Conservation (phyloP, 2,888 invertebrate genomes). For the Tipula unca region DNA sequence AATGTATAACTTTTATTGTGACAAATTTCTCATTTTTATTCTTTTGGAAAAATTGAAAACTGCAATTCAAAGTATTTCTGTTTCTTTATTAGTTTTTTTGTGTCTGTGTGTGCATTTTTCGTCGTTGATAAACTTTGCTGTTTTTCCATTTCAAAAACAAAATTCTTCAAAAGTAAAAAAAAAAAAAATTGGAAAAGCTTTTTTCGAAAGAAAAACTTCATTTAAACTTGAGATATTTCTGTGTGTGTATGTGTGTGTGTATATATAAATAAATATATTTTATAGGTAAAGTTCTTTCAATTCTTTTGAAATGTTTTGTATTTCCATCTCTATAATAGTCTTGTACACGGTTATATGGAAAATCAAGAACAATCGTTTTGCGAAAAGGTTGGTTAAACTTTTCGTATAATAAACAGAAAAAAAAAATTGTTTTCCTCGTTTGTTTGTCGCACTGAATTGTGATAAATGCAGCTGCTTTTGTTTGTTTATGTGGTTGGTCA, state of each 20-base stretch:
- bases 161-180: background rate
- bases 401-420: too few relatives aligned
- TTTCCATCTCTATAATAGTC: background rate
- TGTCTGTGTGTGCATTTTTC: background rate
- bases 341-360: background rate
- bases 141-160: background rate
- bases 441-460: background rate
- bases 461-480: background rate
- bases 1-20: background rate
- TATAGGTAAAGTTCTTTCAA: background rate
- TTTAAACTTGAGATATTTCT: background rate
- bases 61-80: background rate
- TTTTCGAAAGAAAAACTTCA: background rate
- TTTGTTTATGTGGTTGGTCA: background rate
- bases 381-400: background rate
- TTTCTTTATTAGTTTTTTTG: too few relatives aligned
- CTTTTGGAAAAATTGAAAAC: background rate
- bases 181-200: background rate
- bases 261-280: background rate
- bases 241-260: background rate
- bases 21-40: background rate
- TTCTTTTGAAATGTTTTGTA: background rate
- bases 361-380: constrained; percentile 8
- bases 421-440: background rate
- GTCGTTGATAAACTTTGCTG: background rate